A percentile compares a stretch with the other conserved stretches of the same genome.
Conservation (phyloP, 2,888 invertebrate genomes). For the Listrodromus nycthemerus region DNA sequence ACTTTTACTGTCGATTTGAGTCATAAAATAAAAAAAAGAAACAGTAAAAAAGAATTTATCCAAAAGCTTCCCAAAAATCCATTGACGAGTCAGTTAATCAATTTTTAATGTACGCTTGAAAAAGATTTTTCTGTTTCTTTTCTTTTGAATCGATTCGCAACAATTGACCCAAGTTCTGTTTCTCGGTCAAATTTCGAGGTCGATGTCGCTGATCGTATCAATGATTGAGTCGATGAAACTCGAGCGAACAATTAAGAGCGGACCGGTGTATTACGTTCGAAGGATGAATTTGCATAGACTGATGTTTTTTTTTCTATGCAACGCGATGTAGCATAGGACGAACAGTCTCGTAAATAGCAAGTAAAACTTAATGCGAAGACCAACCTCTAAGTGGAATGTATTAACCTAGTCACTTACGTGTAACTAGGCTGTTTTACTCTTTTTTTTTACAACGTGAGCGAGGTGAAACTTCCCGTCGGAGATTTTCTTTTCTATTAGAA, state of each 20-base stretch:
- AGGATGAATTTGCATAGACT: neutral
- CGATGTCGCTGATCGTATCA: neutral
- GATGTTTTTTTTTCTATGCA: neutral
- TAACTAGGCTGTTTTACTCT: constrained; percentile 33
- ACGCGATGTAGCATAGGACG: neutral
- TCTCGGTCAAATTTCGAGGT: constrained; percentile 31
- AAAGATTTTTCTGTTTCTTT: constrained; percentile 5
- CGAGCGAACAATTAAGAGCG: constrained; percentile 19
- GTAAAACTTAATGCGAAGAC: constrained; percentile 15
- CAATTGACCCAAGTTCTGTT: neutral
- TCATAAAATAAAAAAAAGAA: neutral
- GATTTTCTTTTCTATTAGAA: constrained; percentile 68
- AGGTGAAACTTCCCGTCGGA: constrained; percentile 63
- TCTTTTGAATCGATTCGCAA: neutral
- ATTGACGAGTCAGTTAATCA: constrained; percentile 18
- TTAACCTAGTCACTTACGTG: constrained; percentile 53
- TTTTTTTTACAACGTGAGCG: constrained; percentile 30
- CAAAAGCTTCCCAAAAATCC: neutral
- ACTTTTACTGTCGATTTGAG: neutral
- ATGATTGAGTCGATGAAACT: neutral
- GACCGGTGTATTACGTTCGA: constrained; percentile 25
- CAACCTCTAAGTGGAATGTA: constrained; percentile 28
- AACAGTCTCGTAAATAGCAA: neutral
- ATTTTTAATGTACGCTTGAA: neutral
- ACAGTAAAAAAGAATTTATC: too few species aligned